phyloP scores from a whole-genome alignment of 2,888 invertebrate species.

The Cheilosia vulpina region DNA sequence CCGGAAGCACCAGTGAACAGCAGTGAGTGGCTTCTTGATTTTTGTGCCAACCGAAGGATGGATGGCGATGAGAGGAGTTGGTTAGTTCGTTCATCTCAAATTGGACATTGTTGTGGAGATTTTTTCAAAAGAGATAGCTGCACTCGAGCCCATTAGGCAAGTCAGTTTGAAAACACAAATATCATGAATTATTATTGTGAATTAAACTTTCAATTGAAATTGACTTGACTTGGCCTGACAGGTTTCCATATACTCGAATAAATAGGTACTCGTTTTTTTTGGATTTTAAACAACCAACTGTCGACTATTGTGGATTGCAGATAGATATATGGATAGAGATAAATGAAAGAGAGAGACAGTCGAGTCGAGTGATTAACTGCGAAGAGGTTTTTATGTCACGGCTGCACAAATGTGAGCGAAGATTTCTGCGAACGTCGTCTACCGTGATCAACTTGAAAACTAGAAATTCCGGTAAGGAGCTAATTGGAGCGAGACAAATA shows the following conservation, averaged over 20 bases:
- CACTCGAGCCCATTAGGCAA: not conserved
- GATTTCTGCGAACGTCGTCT: too few species aligned
- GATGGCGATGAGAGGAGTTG: not conserved
- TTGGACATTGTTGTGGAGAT: conserved; percentile 28
- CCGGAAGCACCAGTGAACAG: conserved; percentile 45
- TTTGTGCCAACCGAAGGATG: conserved; percentile 10
- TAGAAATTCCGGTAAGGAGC: too few species aligned
- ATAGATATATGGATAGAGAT: too few species aligned
- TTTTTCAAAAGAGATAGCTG: conserved; percentile 24
- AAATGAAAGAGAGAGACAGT: too few species aligned
- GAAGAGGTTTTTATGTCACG: conserved; percentile 18
- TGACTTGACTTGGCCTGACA: conserved; percentile 25
- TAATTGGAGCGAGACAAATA: too few species aligned
- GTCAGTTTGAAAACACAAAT: conserved; percentile 13
- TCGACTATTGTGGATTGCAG: conserved; percentile 24
- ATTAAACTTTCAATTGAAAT: conserved; percentile 31
- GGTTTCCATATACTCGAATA: conserved; percentile 41
- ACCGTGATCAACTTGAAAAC: too few species aligned
- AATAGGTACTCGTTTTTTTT: not conserved
- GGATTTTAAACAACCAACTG: conserved; percentile 35
- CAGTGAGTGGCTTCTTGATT: conserved; percentile 59
- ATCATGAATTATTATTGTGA: conserved; percentile 21
- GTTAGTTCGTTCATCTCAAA: conserved; percentile 26
- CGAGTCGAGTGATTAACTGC: conserved; percentile 5
- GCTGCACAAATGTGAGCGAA: not conserved